Conservation (phyloP, 37 sponge, comb jelly and placozoan species). For the Cliona cf. orientalis region DNA sequence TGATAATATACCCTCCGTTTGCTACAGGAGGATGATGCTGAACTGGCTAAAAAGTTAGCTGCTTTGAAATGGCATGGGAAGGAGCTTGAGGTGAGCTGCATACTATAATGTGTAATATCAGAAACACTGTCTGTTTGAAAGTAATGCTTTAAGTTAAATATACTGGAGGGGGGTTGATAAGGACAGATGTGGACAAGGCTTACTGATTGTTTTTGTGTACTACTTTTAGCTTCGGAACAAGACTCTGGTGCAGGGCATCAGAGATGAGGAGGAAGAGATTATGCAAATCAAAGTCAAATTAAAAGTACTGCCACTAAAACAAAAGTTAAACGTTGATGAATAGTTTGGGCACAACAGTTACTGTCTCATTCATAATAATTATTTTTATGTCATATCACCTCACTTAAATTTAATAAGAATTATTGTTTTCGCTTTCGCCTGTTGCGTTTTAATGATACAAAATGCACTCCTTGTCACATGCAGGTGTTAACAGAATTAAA, state of each 20-base stretch:
- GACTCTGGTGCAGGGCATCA: slow-evolving; percentile 42
- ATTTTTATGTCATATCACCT: too few relatives aligned
- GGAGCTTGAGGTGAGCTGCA: slow-evolving; percentile 54
- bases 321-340: slow-evolving; percentile 23
- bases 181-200: background rate
- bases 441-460: too few relatives aligned
- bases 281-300: slow-evolving; percentile 56
- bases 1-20: too few relatives aligned
- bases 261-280: slow-evolving; percentile 41
- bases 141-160: background rate
- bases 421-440: too few relatives aligned
- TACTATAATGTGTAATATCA: background rate
- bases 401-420: too few relatives aligned
- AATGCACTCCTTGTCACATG: too few relatives aligned
- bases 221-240: slow-evolving; percentile 36
- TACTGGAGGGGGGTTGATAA: too few relatives aligned
- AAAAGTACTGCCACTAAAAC: slow-evolving; percentile 38
- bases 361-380: too few relatives aligned
- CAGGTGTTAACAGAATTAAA: too few relatives aligned
- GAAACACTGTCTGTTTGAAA: background rate
- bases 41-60: slow-evolving; percentile 63
- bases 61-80: slow-evolving; percentile 71
- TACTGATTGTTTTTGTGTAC: background rate
- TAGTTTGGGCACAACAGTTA: too few relatives aligned
- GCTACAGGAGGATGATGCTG: slow-evolving; percentile 77